A percentile compares a stretch with the other conserved stretches of the same genome.
Evolutionary conservation across 2,113 vertebrate genomes (phyloP).

Genomic region (Gopherus flavomarginatus): DNA sequence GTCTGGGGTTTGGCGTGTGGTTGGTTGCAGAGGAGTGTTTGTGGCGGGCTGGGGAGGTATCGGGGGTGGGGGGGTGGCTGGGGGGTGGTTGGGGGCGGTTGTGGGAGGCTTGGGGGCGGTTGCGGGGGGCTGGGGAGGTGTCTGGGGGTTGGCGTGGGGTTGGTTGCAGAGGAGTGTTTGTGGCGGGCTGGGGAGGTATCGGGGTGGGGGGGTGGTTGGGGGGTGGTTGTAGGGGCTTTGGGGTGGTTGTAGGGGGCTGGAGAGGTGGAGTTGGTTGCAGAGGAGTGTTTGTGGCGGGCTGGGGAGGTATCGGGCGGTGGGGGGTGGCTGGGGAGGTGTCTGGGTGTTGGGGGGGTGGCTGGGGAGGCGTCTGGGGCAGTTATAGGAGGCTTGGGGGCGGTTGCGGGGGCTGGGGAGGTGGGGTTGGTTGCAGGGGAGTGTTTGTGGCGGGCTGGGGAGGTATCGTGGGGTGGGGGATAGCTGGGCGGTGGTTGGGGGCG

Average conservation of each 20-base stretch:
- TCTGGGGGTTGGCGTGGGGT: neutral
- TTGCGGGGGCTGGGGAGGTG: neutral
- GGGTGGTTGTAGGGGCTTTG: neutral
- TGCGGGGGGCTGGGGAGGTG: neutral
- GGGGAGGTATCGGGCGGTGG: neutral
- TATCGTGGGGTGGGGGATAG: neutral
- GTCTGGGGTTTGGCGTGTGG: neutral
- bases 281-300: neutral
- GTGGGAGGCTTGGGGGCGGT: neutral
- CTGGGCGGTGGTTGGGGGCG: neutral
- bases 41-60: neutral
- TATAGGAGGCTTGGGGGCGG: too few relatives aligned
- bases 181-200: neutral
- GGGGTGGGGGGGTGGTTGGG: too few relatives aligned
- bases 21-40: neutral
- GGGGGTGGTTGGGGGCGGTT: too few relatives aligned
- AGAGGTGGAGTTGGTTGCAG: neutral
- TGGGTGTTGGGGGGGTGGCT: too few relatives aligned
- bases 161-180: neutral
- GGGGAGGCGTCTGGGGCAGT: too few relatives aligned
- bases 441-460: neutral
- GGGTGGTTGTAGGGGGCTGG: too few relatives aligned
- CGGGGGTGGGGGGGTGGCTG: too few relatives aligned
- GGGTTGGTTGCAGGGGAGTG: too few relatives aligned
- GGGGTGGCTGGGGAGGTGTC: too few relatives aligned